phyloP scores from a whole-genome alignment of 2,888 invertebrate species.

The Lasioglossum zephyrum region DNA sequence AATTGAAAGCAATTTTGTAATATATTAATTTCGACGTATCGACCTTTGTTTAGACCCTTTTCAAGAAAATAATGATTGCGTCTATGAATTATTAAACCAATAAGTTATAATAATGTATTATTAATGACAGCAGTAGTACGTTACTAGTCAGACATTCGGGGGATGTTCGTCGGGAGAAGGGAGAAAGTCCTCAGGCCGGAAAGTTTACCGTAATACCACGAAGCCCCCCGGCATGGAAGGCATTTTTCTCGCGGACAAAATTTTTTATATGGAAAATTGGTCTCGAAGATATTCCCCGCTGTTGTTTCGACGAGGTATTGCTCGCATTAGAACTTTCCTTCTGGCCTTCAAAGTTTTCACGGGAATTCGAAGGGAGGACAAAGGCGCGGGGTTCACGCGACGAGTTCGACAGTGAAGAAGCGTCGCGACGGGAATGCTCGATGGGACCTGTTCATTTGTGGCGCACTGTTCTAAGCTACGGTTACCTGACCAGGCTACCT shows the following conservation, averaged over 20 bases:
- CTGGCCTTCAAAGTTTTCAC: slow-evolving; percentile 12
- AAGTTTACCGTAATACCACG: slow-evolving; percentile 4
- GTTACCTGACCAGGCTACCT: background rate
- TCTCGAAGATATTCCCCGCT: background rate
- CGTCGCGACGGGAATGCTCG: slow-evolving; percentile 1
- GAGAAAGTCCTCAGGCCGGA: background rate
- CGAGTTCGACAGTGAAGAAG: slow-evolving; percentile 29
- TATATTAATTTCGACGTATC: too few relatives aligned
- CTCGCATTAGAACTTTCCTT: slow-evolving; percentile 25
- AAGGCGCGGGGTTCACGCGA: background rate
- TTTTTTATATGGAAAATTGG: slow-evolving; percentile 2
- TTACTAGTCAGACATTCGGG: background rate
- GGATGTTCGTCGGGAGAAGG: background rate
- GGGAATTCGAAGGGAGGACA: slow-evolving; percentile 1
- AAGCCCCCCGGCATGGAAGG: background rate
- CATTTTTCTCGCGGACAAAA: background rate
- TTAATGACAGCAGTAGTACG: background rate
- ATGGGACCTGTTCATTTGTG: slow-evolving; percentile 21
- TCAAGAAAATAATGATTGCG: too few relatives aligned
- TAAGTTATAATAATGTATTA: background rate
- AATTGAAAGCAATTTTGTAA: too few relatives aligned
- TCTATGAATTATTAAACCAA: too few relatives aligned
- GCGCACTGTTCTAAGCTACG: background rate
- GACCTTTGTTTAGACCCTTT: too few relatives aligned
- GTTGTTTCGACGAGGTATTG: slow-evolving; percentile 19